Conservation (phyloP, 2,888 invertebrate species). For the Erebia aethiops region DNA sequence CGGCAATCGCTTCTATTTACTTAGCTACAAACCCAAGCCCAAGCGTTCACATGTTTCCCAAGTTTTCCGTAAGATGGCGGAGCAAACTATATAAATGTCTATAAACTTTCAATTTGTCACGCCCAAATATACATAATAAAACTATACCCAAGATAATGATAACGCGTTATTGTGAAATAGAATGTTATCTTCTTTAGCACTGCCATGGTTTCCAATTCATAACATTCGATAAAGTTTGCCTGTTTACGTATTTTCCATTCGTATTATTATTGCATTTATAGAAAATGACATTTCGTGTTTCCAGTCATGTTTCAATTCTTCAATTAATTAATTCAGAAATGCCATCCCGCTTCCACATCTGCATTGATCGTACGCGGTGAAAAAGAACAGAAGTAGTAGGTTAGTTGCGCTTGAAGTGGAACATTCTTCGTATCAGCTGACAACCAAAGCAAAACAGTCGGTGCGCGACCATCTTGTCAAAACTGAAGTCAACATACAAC, state of each 20-base stretch:
- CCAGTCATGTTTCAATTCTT: conserved; percentile 54
- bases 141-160: conserved; percentile 47
- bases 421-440: conserved; percentile 82
- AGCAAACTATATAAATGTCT: conserved; percentile 27
- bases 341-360: conserved; percentile 54
- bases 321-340: conserved; percentile 55
- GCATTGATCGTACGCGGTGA: conserved; percentile 34
- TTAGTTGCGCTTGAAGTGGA: conserved; percentile 60
- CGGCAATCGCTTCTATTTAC: not conserved
- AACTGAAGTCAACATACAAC: conserved; percentile 79
- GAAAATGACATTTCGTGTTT: conserved; percentile 74
- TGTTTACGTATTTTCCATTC: conserved; percentile 64
- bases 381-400: conserved; percentile 51
- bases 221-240: conserved; percentile 50
- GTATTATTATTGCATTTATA: conserved; percentile 73
- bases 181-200: conserved; percentile 56
- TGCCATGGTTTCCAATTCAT: conserved; percentile 71
- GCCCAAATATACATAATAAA: conserved; percentile 63
- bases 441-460: conserved; percentile 84
- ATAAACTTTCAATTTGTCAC: conserved; percentile 59
- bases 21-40: conserved; percentile 1
- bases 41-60: conserved; percentile 10
- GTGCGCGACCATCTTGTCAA: conserved; percentile 84
- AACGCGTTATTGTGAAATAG: conserved; percentile 74
- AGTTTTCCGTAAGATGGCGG: conserved; percentile 60